Percentiles rank a stretch among this genome's conserved stretches.
Evolutionary conservation across 2,113 vertebrate species (phyloP).

Genomic region (Sylvietta virens): DNA sequence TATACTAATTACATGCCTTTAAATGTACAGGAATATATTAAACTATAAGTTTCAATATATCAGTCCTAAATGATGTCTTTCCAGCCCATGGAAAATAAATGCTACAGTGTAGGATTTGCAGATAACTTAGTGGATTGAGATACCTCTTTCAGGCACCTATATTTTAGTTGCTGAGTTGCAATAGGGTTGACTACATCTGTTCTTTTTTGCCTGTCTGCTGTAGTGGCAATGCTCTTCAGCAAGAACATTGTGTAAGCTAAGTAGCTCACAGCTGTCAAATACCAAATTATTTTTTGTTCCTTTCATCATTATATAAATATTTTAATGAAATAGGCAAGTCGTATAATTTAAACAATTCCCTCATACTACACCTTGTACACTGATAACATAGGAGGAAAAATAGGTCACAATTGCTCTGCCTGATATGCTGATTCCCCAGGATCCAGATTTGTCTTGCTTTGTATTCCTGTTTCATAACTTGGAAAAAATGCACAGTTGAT

Average conservation of each 20-base stretch:
- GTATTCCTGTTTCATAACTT: not conserved
- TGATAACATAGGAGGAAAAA: not conserved
- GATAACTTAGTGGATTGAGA: not conserved
- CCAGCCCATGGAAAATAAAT: not conserved
- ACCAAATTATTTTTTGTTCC: not conserved
- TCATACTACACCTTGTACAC: not conserved
- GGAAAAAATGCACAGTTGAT: not conserved
- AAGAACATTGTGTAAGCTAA: not conserved
- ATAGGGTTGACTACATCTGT: not conserved
- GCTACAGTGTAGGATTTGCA: not conserved
- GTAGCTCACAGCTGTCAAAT: not conserved
- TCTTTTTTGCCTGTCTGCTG: not conserved
- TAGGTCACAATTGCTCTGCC: not conserved
- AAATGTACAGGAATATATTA: not conserved
- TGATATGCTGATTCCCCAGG: not conserved
- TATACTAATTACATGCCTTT: not conserved
- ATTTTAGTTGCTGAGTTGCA: not conserved
- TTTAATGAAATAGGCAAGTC: not conserved
- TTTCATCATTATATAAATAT: not conserved
- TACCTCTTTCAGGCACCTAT: not conserved
- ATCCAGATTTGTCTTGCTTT: not conserved
- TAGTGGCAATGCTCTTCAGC: not conserved
- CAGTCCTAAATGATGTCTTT: not conserved
- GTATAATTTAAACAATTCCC: not conserved
- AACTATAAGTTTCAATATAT: not conserved